Evolutionary conservation across 2,797 vertebrate species (phyloP), one percentile per base, ranked within the genome.

Genomic region (Trachurus trachurus): DNA sequence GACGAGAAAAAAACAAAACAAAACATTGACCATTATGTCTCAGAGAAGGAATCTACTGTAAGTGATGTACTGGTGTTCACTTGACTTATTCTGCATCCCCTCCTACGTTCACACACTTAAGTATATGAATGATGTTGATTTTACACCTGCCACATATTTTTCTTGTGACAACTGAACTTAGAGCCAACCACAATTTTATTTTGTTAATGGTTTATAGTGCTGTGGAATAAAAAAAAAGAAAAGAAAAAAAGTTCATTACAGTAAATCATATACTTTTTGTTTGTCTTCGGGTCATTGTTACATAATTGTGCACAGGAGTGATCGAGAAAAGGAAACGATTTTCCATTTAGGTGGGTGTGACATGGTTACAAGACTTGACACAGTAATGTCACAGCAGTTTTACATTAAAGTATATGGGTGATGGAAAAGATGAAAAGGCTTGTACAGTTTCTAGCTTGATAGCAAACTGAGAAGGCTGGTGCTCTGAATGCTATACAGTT

Each of bases 131-230:
- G 65, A 78, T 42, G 62, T 83, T 31, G 77, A 76, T 82, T 88
- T 88, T 78, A 85, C 82, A 89, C 83, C 63, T 79, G 88, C 71
- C 88, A 92, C 81, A 78, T 84, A 70, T 86, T 90, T 87, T 85
- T 87, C 78, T 81, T 17, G 80, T 92, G 83, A 93, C 79, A 77
- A 85, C 66, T 87, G 71, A 91, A 85, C 87, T 87, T 72, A 68
- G 89, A 88, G 81, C 74, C 76, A 67, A 88, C 76, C 83, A 90
- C 80, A 40, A 84, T 89, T 90, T 87, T 91, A 88, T 93, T 90
- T 92, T 94, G 59, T 89, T 83, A 92, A 91, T 91, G 91, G 84
- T 94, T 95, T 94, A 87, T 90, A 94, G 92, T 94, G 93, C 91
- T 92, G 94, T 95, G 94, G 78, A 94, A 93, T 94, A 93, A 93